phyloP scores from a whole-genome alignment of 1,140 invertebrate species.

The Penaeus chinensis region DNA sequence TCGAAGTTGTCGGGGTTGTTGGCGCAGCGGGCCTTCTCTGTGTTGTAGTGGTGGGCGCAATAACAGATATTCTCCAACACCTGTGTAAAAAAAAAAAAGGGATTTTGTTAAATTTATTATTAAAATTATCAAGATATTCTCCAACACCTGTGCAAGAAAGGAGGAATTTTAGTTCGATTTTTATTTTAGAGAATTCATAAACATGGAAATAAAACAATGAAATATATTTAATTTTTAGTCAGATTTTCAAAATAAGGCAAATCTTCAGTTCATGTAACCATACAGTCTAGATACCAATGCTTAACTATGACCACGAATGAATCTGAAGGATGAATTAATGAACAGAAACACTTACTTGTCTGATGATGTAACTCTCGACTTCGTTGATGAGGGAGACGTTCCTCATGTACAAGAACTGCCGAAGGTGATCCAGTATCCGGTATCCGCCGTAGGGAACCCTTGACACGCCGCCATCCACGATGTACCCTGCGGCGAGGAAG shows the following conservation, averaged over 20 bases:
- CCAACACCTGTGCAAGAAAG: background rate
- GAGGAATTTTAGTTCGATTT: too few relatives aligned
- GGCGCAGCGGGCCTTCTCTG: slow-evolving; percentile 66
- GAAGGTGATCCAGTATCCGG: slow-evolving; percentile 71
- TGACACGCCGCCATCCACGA: slow-evolving; percentile 71
- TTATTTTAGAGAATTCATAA: background rate
- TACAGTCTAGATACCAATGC: background rate
- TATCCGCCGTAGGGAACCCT: slow-evolving; percentile 72
- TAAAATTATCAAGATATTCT: background rate
- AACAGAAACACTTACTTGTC: slow-evolving; percentile 43
- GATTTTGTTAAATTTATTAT: background rate
- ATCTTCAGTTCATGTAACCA: too few relatives aligned
- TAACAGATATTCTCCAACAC: slow-evolving; percentile 71
- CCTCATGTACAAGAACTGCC: slow-evolving; percentile 67
- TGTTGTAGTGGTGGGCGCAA: slow-evolving; percentile 70
- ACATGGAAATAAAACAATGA: background rate
- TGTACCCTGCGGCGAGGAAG: slow-evolving; percentile 67
- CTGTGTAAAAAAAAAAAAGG: slow-evolving; percentile 54
- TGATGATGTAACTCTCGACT: slow-evolving; percentile 64
- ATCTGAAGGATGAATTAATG: background rate
- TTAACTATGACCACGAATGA: background rate
- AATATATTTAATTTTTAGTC: background rate
- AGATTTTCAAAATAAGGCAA: too few relatives aligned
- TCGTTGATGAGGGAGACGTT: slow-evolving; percentile 65
- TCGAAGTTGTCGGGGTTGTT: slow-evolving; percentile 67